Conservation (phyloP, 2,888 invertebrate species). For the Drosophila leonis region DNA sequence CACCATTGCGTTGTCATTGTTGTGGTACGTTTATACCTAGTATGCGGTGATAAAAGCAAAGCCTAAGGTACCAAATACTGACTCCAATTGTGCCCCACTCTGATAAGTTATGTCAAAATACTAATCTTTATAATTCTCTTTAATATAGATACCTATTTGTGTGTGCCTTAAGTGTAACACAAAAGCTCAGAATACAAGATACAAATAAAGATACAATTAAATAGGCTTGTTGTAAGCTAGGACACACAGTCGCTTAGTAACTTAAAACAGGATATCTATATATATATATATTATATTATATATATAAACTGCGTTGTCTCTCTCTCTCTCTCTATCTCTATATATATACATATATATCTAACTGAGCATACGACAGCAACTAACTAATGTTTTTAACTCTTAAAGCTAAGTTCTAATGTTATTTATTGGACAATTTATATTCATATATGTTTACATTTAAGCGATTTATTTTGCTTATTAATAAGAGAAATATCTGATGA, state of each 20-base stretch:
- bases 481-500: constrained; percentile 37
- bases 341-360: constrained; percentile 23
- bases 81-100: constrained; percentile 16
- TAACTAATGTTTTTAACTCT: constrained; percentile 60
- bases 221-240: constrained; percentile 72
- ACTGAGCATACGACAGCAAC: constrained; percentile 54
- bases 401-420: constrained; percentile 60
- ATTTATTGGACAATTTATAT: constrained; percentile 46
- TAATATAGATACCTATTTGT: constrained; percentile 81
- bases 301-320: constrained; percentile 54
- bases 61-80: constrained; percentile 53
- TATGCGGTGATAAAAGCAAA: constrained; percentile 25
- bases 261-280: constrained; percentile 61
- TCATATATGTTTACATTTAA: constrained; percentile 34
- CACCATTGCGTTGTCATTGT: constrained; percentile 30
- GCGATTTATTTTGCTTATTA: constrained; percentile 23
- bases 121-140: constrained; percentile 78
- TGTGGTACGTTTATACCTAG: constrained; percentile 40
- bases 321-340: constrained; percentile 33
- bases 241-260: constrained; percentile 70
- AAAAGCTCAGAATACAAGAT: constrained; percentile 53
- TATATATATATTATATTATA: constrained; percentile 6
- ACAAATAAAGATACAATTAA: constrained; percentile 49
- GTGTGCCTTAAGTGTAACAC: constrained; percentile 64
- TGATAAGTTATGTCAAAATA: constrained; percentile 49